phyloP scores from a whole-genome alignment of 1,140 invertebrate genomes.

The Harlomillsia oculata region DNA sequence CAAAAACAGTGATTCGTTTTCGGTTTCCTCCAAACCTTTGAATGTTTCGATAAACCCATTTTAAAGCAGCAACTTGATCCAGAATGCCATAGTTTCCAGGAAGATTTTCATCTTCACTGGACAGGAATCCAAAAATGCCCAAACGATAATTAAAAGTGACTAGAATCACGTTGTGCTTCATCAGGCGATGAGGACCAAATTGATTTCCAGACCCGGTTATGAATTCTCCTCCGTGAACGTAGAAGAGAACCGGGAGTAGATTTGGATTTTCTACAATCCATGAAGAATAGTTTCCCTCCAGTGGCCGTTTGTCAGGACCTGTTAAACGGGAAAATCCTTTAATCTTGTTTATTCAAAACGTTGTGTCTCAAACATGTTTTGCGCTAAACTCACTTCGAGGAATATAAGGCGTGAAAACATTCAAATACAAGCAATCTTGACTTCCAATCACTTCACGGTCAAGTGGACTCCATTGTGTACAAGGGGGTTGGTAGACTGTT shows the following conservation, averaged over 20 bases:
- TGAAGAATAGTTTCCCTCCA: slow-evolving; percentile 4
- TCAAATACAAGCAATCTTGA: slow-evolving; percentile 20
- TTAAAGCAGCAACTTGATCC: slow-evolving; percentile 42
- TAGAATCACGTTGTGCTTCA: slow-evolving; percentile 44
- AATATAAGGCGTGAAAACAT: slow-evolving; percentile 9
- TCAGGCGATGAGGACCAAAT: slow-evolving; percentile 35
- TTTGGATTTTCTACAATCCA: slow-evolving; percentile 19
- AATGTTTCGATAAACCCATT: slow-evolving; percentile 37
- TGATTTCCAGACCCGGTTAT: slow-evolving; percentile 17
- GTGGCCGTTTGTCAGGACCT: background rate
- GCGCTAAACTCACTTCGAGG: background rate
- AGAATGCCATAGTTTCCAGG: slow-evolving; percentile 41
- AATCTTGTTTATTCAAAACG: background rate
- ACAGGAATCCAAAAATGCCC: slow-evolving; percentile 37
- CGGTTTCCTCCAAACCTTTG: slow-evolving; percentile 71
- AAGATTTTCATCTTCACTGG: slow-evolving; percentile 34
- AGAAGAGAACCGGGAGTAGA: slow-evolving; percentile 29
- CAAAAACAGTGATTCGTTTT: slow-evolving; percentile 76
- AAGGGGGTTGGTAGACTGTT: slow-evolving; percentile 1
- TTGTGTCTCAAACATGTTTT: background rate
- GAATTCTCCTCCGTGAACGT: slow-evolving; percentile 36
- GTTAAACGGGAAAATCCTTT: background rate
- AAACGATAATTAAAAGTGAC: slow-evolving; percentile 50
- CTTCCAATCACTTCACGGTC: slow-evolving; percentile 2
- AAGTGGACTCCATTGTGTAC: slow-evolving; percentile 12